Evolutionary conservation across 2,888 invertebrate species (phyloP).

Genomic region (Eristalis pertinax): DNA sequence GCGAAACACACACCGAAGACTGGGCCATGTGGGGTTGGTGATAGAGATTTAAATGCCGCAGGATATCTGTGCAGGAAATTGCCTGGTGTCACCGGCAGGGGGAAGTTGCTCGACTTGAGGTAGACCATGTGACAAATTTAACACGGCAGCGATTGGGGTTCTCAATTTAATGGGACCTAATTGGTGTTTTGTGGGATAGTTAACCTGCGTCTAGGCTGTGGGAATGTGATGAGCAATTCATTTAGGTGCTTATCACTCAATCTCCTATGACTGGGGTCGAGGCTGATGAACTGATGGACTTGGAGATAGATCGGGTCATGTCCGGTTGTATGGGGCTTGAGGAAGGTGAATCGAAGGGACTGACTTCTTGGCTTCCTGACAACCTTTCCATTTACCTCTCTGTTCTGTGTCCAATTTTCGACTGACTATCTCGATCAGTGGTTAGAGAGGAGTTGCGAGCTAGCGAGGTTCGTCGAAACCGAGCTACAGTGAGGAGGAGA

Average conservation of each 20-base stretch:
- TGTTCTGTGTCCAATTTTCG: too few species aligned
- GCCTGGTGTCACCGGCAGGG: slow-evolving; percentile 8
- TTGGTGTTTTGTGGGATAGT: slow-evolving; percentile 56
- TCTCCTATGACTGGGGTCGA: not conserved
- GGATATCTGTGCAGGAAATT: slow-evolving; percentile 63
- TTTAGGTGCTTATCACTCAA: slow-evolving; percentile 11
- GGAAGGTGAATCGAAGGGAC: too few species aligned
- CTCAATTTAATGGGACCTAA: slow-evolving; percentile 58
- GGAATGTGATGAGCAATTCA: slow-evolving; percentile 49
- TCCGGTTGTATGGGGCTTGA: too few species aligned
- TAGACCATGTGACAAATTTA: slow-evolving; percentile 49
- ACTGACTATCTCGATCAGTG: too few species aligned
- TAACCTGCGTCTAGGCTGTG: slow-evolving; percentile 52
- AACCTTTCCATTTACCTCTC: too few species aligned
- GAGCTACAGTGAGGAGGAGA: too few species aligned
- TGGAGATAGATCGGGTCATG: too few species aligned
- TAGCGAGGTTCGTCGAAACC: too few species aligned
- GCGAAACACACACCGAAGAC: slow-evolving; percentile 23
- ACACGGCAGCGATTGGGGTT: slow-evolving; percentile 31
- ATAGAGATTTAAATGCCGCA: slow-evolving; percentile 62
- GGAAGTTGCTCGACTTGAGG: slow-evolving; percentile 2
- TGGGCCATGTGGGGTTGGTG: slow-evolving; percentile 8
- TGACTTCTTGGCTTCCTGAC: too few species aligned
- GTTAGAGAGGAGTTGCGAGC: too few species aligned
- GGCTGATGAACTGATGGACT: too few species aligned